Percentiles rank a stretch among this genome's conserved stretches.
phyloP scores from a whole-genome alignment of 2,113 vertebrate species.

The Willisornis vidua region DNA sequence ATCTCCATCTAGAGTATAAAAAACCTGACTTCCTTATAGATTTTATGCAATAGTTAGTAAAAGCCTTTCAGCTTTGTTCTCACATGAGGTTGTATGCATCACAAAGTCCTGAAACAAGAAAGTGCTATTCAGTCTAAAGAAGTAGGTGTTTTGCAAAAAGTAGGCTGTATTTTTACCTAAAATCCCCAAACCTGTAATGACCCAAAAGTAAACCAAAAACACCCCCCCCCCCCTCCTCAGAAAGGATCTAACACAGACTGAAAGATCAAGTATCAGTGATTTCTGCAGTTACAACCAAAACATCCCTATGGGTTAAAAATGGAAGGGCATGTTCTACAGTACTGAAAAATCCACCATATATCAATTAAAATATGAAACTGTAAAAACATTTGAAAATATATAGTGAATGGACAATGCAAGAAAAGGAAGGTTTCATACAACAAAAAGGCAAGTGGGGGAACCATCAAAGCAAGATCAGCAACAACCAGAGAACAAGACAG shows the following conservation, averaged over 20 bases:
- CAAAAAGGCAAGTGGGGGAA: neutral
- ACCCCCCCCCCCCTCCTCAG: fast-evolving
- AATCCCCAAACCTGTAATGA: neutral
- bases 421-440: neutral
- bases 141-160: neutral
- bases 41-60: neutral
- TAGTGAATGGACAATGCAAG: neutral
- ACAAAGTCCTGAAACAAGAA: neutral
- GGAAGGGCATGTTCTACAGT: neutral
- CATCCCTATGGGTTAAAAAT: neutral
- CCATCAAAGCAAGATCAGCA: neutral
- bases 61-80: neutral
- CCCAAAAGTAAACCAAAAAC: neutral
- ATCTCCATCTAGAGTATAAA: neutral
- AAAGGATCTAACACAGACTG: neutral
- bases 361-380: neutral
- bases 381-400: neutral
- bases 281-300: neutral
- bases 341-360: neutral
- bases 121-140: neutral
- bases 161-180: neutral
- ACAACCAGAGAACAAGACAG: neutral
- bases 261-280: neutral
- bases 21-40: neutral
- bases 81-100: fast-evolving